Conservation (phyloP, 1,140 invertebrate genomes). For the Cheumatopsyche charites region DNA sequence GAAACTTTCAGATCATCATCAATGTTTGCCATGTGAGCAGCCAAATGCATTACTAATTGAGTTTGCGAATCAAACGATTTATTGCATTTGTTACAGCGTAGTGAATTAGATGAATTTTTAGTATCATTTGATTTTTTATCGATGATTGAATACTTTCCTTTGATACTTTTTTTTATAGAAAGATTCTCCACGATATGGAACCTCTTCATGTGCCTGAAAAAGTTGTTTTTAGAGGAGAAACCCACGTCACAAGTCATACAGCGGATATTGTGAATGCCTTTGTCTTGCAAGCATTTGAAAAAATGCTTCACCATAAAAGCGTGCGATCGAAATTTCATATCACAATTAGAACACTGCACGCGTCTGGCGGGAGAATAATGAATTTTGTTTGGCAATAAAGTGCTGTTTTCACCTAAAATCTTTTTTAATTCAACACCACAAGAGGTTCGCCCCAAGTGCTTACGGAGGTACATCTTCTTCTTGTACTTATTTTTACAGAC, state of each 20-base stretch:
- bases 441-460: slow-evolving; percentile 35
- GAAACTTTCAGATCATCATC: slow-evolving; percentile 47
- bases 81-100: slow-evolving; percentile 55
- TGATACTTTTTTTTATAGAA: not conserved
- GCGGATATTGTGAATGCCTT: slow-evolving; percentile 27
- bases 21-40: slow-evolving; percentile 56
- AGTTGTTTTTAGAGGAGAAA: slow-evolving; percentile 34
- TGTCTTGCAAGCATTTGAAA: slow-evolving; percentile 29
- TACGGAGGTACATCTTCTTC: slow-evolving; percentile 36
- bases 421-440: slow-evolving; percentile 33
- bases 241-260: slow-evolving; percentile 40
- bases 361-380: not conserved
- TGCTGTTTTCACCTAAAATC: not conserved
- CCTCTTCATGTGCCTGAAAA: slow-evolving; percentile 42
- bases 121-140: not conserved
- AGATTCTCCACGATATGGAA: slow-evolving; percentile 12
- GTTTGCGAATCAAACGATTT: slow-evolving; percentile 53
- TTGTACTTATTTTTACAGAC: slow-evolving; percentile 41
- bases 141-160: not conserved
- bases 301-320: slow-evolving; percentile 41
- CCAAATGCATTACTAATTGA: slow-evolving; percentile 54
- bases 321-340: slow-evolving; percentile 35
- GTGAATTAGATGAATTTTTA: slow-evolving; percentile 12
- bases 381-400: not conserved
- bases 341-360: slow-evolving; percentile 44